Conservation (phyloP, 2,113 vertebrate genomes). For the Laticauda laticaudata region DNA sequence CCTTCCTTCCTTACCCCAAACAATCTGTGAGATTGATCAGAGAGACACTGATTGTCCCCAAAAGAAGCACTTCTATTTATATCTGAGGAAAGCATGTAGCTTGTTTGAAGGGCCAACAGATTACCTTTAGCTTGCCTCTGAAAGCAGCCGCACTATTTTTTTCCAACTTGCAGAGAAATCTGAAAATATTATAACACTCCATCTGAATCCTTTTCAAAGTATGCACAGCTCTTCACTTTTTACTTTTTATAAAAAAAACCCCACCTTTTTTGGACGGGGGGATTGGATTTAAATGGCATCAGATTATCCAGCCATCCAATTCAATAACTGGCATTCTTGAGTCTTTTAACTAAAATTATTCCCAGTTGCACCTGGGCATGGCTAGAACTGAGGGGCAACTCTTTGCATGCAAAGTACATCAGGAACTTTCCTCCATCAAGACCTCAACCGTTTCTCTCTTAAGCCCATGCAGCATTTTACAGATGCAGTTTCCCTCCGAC, state of each 20-base stretch:
- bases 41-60: background rate
- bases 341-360: background rate
- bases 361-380: background rate
- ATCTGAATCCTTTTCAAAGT: background rate
- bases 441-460: background rate
- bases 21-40: background rate
- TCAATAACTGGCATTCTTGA: background rate
- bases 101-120: background rate
- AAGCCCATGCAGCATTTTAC: background rate
- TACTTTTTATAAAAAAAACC: background rate
- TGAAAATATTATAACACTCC: background rate
- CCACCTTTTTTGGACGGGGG: background rate
- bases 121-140: background rate
- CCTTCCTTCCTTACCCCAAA: background rate
- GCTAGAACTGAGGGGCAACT: too few species aligned
- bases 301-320: background rate
- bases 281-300: background rate
- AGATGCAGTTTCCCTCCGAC: background rate
- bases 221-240: background rate
- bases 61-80: background rate
- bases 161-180: background rate
- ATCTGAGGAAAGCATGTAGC: background rate
- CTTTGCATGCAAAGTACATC: background rate
- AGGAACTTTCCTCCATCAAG: background rate
- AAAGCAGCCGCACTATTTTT: background rate